phyloP scores from a whole-genome alignment of 2,113 vertebrate species.

The Amphiprion ocellaris region DNA sequence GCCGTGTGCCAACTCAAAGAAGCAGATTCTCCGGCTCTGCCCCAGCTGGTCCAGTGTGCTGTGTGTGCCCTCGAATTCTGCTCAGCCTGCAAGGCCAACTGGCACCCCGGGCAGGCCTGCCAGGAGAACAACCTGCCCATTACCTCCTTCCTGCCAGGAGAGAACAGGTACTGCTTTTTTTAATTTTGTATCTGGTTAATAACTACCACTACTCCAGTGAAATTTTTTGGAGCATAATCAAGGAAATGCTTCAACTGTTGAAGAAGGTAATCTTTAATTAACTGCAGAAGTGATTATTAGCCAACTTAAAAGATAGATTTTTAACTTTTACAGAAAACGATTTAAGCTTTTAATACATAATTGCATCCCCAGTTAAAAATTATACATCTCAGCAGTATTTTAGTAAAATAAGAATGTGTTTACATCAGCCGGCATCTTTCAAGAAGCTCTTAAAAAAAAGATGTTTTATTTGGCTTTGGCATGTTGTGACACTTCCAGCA shows the following conservation, averaged over 20 bases:
- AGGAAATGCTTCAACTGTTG: too few species aligned
- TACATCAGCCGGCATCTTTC: too few species aligned
- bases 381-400: too few species aligned
- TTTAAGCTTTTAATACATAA: too few species aligned
- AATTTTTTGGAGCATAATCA: background rate
- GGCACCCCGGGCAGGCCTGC: slow-evolving; percentile 96
- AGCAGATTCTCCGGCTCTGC: slow-evolving; percentile 85
- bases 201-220: too few species aligned
- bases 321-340: too few species aligned
- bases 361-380: too few species aligned
- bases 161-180: slow-evolving; percentile 88
- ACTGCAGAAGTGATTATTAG: background rate
- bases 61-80: slow-evolving; percentile 95
- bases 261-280: too few species aligned
- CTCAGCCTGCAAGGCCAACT: slow-evolving; percentile 94
- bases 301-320: background rate
- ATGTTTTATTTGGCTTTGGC: background rate
- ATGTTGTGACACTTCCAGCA: slow-evolving; percentile 6
- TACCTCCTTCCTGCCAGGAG: slow-evolving; percentile 93
- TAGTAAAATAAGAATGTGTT: too few species aligned
- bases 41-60: slow-evolving; percentile 93
- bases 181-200: too few species aligned
- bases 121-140: slow-evolving; percentile 91
- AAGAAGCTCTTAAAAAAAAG: too few species aligned
- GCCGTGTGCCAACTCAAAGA: slow-evolving; percentile 97